Evolutionary conservation across 2,797 vertebrate genomes (phyloP), one percentile per base, ranked within the genome.

Genomic region (Nannoperca obscura): DNA sequence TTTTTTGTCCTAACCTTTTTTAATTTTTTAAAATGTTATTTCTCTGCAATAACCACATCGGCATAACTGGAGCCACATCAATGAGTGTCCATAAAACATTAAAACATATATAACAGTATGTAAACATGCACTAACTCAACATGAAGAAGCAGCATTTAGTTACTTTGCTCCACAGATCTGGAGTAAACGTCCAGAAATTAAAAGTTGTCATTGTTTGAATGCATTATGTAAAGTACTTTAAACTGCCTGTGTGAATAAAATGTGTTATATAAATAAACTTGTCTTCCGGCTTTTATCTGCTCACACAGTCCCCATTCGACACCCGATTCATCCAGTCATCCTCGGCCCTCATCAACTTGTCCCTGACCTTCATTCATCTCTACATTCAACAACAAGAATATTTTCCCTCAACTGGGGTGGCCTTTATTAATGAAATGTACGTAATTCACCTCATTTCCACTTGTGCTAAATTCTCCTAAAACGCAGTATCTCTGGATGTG

Each of bases 241-340:
- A 73, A 52, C 74, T 50, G 71, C 57, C 68, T 80, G 55, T 64
- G 62, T 74, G 71, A 81, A 87, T 83, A 71, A 67, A 81, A 63
- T 27, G 44, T 15, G 42, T 38, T 65, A 61, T 62, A 84, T 80
- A 86, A 83, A 89, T 83, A 82, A 84, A 80, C 67, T 54, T 38
- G 46, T 36, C 52, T 74, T 11, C 13, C 52, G 34, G 57, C 81
- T 88, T 89, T 89, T 81, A 80, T 88, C 78, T 82, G n/a, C 67
- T 77, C 76, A 59, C 76, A 61, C 67, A 75, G 63, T 87, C 76
- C 76, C 71, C 50, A 61, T 82, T 69, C 27, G 32, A 71, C 63
- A 71, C 49, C 42, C 11, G 9, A 71, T 61, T 30, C 69, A 81
- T 60, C 70, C 22, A 49, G 46, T 70, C 54, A 61, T 87, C 62